phyloP scores from a whole-genome alignment of 2,888 invertebrate species.

The Erebia palarica region DNA sequence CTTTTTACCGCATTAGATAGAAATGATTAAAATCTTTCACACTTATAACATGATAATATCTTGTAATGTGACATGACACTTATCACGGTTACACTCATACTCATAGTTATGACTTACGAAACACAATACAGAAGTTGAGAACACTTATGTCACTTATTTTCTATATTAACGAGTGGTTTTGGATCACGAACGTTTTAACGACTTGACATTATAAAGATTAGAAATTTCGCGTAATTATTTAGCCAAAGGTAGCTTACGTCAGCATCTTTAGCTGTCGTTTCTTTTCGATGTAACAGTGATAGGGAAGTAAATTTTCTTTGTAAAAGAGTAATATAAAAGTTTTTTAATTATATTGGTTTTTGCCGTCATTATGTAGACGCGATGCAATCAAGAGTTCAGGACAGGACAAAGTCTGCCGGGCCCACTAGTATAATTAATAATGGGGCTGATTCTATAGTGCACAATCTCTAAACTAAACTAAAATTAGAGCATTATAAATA shows the following conservation, averaged over 20 bases:
- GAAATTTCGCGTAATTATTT: neutral
- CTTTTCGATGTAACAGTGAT: no score
- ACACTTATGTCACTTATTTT: conserved; percentile 14
- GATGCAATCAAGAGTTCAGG: no score
- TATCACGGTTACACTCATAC: conserved; percentile 8
- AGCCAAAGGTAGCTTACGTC: no score
- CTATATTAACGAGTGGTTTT: conserved; percentile 1
- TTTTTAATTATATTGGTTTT: no score
- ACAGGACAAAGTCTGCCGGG: no score
- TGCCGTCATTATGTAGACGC: no score
- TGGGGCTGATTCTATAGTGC: no score
- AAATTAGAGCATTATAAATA: no score
- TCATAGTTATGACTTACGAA: conserved; percentile 15
- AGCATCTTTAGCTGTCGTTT: neutral
- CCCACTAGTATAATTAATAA: no score
- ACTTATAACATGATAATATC: conserved; percentile 33
- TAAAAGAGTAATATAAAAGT: no score
- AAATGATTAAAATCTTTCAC: conserved; percentile 47
- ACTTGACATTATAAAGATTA: neutral
- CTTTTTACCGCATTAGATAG: conserved; percentile 32
- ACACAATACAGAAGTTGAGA: conserved; percentile 13
- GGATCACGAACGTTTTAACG: neutral
- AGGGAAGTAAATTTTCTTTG: no score
- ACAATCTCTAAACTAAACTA: no score
- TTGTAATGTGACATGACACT: conserved; percentile 27